Evolutionary conservation across 1,140 invertebrate species (phyloP).

Genomic region (Rhopalosiphum padi): DNA sequence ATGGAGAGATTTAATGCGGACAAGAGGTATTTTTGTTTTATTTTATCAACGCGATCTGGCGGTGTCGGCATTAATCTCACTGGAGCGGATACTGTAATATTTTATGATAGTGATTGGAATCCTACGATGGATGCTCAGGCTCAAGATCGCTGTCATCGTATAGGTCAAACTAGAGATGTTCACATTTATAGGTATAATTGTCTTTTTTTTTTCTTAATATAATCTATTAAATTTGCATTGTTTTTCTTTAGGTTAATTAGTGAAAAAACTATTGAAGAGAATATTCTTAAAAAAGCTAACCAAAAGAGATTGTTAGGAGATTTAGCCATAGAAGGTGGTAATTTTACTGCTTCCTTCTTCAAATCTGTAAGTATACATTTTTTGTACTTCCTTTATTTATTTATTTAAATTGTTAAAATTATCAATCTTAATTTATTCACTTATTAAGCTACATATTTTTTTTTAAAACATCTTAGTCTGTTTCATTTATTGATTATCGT

Average conservation of each 20-base stretch:
- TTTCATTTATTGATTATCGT: neutral
- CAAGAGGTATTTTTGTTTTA: constrained; percentile 95
- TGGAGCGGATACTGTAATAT: constrained; percentile 98
- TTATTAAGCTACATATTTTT: no score
- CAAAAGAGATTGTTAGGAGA: constrained; percentile 96
- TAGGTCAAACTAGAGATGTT: constrained; percentile 98
- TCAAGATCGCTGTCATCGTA: constrained; percentile 97
- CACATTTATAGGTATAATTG: constrained; percentile 77
- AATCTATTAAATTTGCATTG: no score
- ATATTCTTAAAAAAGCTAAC: constrained; percentile 98
- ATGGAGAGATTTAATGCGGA: constrained; percentile 99
- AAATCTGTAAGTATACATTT: constrained; percentile 76
- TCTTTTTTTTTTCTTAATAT: constrained; percentile 46
- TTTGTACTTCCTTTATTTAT: neutral
- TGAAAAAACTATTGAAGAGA: constrained; percentile 98
- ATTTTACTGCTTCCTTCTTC: constrained; percentile 98
- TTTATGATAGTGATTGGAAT: constrained; percentile 99
- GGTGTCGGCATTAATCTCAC: constrained; percentile 99
- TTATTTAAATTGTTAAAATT: neutral
- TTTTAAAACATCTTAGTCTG: neutral
- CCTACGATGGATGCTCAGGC: constrained; percentile 99
- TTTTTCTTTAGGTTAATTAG: constrained; percentile 79
- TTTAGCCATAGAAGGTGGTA: constrained; percentile 97
- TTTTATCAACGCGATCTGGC: constrained; percentile 96
- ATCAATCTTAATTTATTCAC: no score